Base-by-base conservation (phyloP, 2,888 invertebrate genomes). In the Ornithoptera priamus region DNA sequence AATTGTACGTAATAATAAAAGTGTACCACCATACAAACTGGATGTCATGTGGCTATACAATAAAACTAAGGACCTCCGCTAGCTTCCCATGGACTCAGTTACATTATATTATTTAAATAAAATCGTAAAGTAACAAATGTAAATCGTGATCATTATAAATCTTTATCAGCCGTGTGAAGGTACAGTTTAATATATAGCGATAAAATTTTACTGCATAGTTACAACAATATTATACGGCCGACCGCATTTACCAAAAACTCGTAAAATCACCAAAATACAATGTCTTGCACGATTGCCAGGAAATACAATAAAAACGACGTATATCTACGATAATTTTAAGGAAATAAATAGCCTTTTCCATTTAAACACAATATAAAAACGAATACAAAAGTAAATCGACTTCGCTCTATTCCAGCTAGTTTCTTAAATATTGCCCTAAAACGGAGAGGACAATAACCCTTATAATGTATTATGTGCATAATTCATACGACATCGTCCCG, bases 401-500 rank as follows among this genome's bases (percentile, higher is more conserved):
- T 50, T 2, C 50, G 15, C 15, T 50, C 1, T 15, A 18, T 2
- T 50, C 1, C 50, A 50, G 50, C 50, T 50, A 53, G 53, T 53
- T 53, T n/a, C 53, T 53, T n/a, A 53, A 53, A 53, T 53, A 53
- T 53, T 50, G 50, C 18, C n/a, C n/a, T 53, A 53, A 53, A 53
- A 53, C 53, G 15, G 1, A n/a, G 53, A 77, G 79, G 78, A 80
- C 79, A 81, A 81, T 80, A 78, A 76, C 75, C 76, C 76, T 80
- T 78, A 80, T 81, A 81, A 80, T 79, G 79, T 82, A 80, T 81
- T 81, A 79, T 80, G 84, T 85, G 82, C 86, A 90, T 90, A 86
- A 90, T 90, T 89, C 88, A 89, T 88, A 77, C 71, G 74, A 77
- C 71, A 75, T 72, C 77, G 76, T 72, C 75, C 80, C 72, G 80